Percentiles rank a stretch among this genome's conserved stretches.
Conservation (phyloP, 1,140 invertebrate genomes). For the Drosophila miranda region DNA sequence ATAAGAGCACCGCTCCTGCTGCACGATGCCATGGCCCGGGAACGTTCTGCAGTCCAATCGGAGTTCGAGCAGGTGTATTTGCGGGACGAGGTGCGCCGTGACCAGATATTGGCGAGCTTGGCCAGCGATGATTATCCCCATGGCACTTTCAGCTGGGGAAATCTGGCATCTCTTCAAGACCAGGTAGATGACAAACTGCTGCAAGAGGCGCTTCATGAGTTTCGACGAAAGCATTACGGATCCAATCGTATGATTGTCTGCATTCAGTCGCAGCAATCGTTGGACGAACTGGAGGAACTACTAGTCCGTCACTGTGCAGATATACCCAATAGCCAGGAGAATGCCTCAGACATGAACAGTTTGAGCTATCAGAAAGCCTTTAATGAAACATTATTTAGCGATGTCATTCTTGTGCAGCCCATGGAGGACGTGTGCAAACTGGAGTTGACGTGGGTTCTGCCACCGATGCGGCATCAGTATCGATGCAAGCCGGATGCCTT, state of each 20-base stretch:
- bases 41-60: conserved; percentile 95
- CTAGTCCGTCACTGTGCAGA: conserved; percentile 86
- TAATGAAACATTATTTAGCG: conserved; percentile 86
- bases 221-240: conserved; percentile 92
- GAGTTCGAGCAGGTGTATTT: conserved; percentile 82
- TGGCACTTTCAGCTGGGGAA: conserved; percentile 93
- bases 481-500: conserved; percentile 90
- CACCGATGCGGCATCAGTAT: conserved; percentile 86
- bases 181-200: conserved; percentile 86
- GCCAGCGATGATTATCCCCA: conserved; percentile 89
- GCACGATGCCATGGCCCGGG: conserved; percentile 91
- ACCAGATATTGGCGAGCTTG: conserved; percentile 88
- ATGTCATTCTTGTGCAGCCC: conserved; percentile 90
- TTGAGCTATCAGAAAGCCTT: conserved; percentile 84
- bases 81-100: conserved; percentile 76
- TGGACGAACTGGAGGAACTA: conserved; percentile 88
- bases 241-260: conserved; percentile 94
- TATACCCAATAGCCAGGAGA: conserved; percentile 86
- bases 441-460: conserved; percentile 90
- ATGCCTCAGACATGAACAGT: conserved; percentile 84
- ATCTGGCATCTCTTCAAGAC: conserved; percentile 88
- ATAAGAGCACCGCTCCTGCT: conserved; percentile 94
- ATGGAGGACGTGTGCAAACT: conserved; percentile 87
- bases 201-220: conserved; percentile 88
- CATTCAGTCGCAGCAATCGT: conserved; percentile 89